Evolutionary conservation across 1,140 invertebrate genomes (phyloP).

Genomic region (Drosophila carrolli): DNA sequence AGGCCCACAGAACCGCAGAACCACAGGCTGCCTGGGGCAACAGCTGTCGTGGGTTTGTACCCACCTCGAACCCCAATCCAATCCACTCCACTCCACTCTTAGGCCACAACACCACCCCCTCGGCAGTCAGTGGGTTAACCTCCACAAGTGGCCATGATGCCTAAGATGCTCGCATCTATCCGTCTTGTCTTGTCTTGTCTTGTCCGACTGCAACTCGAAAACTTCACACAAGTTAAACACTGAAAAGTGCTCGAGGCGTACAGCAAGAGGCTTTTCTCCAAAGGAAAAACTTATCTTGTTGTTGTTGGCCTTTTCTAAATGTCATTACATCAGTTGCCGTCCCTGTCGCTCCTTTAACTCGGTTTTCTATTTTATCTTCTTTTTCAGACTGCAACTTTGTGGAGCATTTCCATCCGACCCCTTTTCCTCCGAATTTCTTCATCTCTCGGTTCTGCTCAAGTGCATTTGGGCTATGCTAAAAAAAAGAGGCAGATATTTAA

Average conservation of each 20-base stretch:
- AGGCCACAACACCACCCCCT: conserved; percentile 7
- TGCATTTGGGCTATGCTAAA: conserved; percentile 41
- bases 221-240: conserved; percentile 81
- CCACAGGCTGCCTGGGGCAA: conserved; percentile 41
- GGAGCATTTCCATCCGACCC: neutral
- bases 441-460: conserved; percentile 38
- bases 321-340: conserved; percentile 60
- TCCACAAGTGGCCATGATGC: conserved; percentile 57
- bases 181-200: conserved; percentile 41
- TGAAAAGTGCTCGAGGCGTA: conserved; percentile 70
- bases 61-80: conserved; percentile 8
- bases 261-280: conserved; percentile 65
- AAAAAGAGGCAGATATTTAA: conserved; percentile 3
- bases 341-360: conserved; percentile 37
- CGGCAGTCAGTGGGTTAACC: conserved; percentile 47
- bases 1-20: conserved; percentile 42
- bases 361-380: conserved; percentile 24
- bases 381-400: conserved; percentile 30
- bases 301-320: conserved; percentile 53
- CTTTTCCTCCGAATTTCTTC: conserved; percentile 1
- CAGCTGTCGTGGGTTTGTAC: conserved; percentile 49
- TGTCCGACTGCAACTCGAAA: conserved; percentile 56
- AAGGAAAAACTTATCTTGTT: conserved; percentile 33
- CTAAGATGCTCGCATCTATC: conserved; percentile 40
- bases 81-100: neutral